Evolutionary conservation across 2,113 vertebrate genomes (phyloP), one percentile per base, ranked within the genome.

Genomic region (Phoxinus phoxinus): DNA sequence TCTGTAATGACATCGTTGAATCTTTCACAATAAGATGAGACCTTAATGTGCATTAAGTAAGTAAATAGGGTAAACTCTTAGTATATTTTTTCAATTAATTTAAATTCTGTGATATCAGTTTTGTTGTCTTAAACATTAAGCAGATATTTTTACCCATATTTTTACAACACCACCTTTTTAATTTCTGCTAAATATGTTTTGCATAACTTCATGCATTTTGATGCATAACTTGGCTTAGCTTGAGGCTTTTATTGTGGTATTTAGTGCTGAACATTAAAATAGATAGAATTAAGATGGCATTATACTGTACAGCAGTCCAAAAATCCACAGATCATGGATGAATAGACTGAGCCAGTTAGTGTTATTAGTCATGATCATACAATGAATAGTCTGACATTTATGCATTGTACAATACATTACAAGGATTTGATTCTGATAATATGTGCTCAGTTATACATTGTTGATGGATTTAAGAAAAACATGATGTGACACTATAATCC

Each of bases 391-490:
- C 58, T 75, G 65, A 61, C 84, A 82, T 88, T 84, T 86, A 67
- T 61, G 27, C 83, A 44, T 61, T 44, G 81, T 35, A 46, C 65
- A 86, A 61, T 51, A 84, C 35, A 86, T 86, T 44, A 69, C 58
- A 75, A 48, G 32, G 75, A 88, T 82, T 69, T 75, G 76, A 63
- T 72, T 86, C 65, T 83, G 30, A 75, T 78, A 88, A 84, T 58
- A 67, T 3, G 51, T 80, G 30, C 75, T 84, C 37, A 74, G 81
- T 81, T 85, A 80, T 51, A 79, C 67, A 65, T 65, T 74, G 87
- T 80, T 88, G 82, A 74, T 84, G 72, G 72, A 86, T 86, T 80
- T 88, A 85, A 51, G 15, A 81, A 46, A 86, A 63, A 59, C 72
- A 80, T 48, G 48, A 37, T 23, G 61, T 37, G 53, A 80, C 4